phyloP scores from a whole-genome alignment of 2,113 vertebrate genomes.

The Menidia beryllina region DNA sequence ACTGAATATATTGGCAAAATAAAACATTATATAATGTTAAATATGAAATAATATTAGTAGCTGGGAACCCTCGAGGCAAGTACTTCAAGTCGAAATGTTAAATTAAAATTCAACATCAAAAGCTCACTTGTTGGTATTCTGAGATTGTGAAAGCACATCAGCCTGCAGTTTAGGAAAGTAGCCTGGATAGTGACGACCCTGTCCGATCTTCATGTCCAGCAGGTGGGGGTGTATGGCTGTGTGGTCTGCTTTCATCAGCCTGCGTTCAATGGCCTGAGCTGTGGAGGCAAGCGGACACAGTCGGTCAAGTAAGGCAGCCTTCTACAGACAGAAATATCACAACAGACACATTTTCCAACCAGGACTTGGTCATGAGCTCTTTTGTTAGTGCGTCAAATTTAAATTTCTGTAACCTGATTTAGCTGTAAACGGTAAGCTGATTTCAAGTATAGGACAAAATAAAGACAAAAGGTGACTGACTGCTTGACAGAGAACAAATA shows the following conservation, averaged over 20 bases:
- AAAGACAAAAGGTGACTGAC: neutral
- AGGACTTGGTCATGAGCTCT: neutral
- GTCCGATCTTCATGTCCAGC: constrained; percentile 98
- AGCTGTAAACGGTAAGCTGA: no score
- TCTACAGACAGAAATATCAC: neutral
- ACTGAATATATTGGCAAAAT: no score
- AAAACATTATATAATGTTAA: no score
- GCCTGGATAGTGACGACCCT: constrained; percentile 95
- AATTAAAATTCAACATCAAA: neutral
- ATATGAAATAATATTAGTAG: no score
- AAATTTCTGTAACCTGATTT: no score
- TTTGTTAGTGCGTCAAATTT: neutral
- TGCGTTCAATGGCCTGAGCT: constrained; percentile 91
- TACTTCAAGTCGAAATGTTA: no score
- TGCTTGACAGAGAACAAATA: neutral
- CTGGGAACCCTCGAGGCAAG: no score
- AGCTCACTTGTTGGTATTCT: constrained; percentile 94
- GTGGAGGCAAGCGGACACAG: constrained; percentile 42
- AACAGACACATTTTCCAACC: neutral
- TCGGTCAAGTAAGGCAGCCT: neutral
- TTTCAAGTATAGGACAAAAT: no score
- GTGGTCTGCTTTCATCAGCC: constrained; percentile 95
- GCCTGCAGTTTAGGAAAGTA: constrained; percentile 96
- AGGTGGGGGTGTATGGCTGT: constrained; percentile 96
- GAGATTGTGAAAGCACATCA: constrained; percentile 90